These are phyloP conservation scores for Pyrgilauda ruficollis DNA, from an alignment of 2,113 vertebrate genomes.

Conservation along the genomic window DNA sequence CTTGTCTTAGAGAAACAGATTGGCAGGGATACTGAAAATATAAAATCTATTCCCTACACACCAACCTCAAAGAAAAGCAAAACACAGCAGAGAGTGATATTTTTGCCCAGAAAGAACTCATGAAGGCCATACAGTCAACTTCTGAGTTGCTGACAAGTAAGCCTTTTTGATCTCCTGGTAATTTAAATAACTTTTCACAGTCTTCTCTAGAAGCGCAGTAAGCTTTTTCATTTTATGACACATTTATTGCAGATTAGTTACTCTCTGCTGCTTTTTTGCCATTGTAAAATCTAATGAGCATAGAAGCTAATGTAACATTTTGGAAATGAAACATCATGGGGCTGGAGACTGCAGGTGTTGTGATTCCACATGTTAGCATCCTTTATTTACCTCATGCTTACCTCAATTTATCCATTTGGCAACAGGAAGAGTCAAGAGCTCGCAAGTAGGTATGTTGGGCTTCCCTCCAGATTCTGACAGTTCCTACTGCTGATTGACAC, in stretches of 20 bases:
- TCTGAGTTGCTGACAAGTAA: conserved; percentile 21
- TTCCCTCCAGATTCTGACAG: not conserved
- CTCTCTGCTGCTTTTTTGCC: not conserved
- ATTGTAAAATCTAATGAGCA: conserved; percentile 44
- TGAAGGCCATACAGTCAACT: not conserved
- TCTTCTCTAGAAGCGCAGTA: conserved; percentile 26
- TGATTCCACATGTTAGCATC: not conserved
- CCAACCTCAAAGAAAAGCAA: not conserved
- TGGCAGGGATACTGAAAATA: not conserved
- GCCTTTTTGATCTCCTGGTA: conserved; percentile 14
- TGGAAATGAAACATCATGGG: conserved; percentile 10
- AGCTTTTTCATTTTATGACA: conserved; percentile 35
- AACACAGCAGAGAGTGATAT: not conserved
- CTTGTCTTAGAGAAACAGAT: not conserved
- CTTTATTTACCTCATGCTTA: not conserved
- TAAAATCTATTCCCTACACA: not conserved
- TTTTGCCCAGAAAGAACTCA: conserved; percentile 9
- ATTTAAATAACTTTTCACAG: not conserved
- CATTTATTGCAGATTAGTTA: conserved; percentile 43
- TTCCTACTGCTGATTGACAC: not conserved
- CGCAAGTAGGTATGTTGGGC: not conserved
- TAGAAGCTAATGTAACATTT: conserved; percentile 47
- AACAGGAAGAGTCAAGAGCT: not conserved
- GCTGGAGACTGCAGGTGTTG: not conserved
- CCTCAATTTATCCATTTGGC: not conserved